Evolutionary conservation across 2,888 invertebrate species (phyloP), one percentile per base, ranked within the genome.

Genomic region (Polymixis flavicincta): DNA sequence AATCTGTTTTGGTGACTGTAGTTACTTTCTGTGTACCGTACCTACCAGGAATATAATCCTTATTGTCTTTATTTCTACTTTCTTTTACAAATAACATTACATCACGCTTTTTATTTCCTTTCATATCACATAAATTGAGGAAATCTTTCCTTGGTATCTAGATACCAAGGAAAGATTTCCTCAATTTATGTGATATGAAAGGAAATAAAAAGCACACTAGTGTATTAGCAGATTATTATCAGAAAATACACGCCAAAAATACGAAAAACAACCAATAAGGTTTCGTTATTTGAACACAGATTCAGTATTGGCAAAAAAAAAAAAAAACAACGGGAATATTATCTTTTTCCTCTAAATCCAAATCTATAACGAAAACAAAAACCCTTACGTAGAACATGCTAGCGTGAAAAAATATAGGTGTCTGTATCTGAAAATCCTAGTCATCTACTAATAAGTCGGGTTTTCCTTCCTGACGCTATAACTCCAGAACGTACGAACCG

Each of bases 361-460:
- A 32, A 71, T 55, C 14, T 48, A 37, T 25, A 50, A 60, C 32
- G 32, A 32, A 73, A 65, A 69, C 28, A 71, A 28, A n/a, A 37
- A 37, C 1, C 55, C 11, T 37, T 22, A 32, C 17, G 28, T 5
- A 28, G 28, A 76, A 55, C 14, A n/a, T 67, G 50, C 45, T 52
- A 52, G 22, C 25, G 42, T 28, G 61, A 64, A 80, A 25, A 42
- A 59, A 83, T 25, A 52, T 13, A 42, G 25, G 66, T 57, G 73
- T 76, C 3, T 2, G 67, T 77, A 71, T 54, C 69, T 65, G 72
- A 76, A 75, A 82, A 83, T 81, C 52, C 70, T 76, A 72, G 75
- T 70, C 73, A 70, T 64, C n/a, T n/a, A n/a, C n/a, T n/a, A n/a
- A n/a, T n/a, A n/a, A n/a, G n/a, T n/a, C n/a, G n/a, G n/a, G n/a